Evolutionary conservation across 2,113 vertebrate species (phyloP), one percentile per base, ranked within the genome.

Genomic region (Hemiprocne comata): DNA sequence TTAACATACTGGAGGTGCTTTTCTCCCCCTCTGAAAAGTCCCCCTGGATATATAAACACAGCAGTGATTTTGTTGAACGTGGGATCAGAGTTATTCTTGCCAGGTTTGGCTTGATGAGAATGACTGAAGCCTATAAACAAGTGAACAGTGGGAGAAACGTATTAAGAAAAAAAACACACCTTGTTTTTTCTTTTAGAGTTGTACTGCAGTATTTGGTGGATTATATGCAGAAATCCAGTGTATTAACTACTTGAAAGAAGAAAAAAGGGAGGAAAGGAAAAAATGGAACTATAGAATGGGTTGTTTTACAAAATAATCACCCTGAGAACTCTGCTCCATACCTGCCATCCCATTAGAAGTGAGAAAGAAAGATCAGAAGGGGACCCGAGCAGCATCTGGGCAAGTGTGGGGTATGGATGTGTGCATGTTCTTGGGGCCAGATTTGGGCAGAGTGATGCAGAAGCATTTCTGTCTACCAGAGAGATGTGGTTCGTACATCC

Each of bases 1-100:
- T 94, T 96, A 91, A 96, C 62, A 58, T 95, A 95, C 70, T 96
- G 57, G 85, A 94, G 94, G 95, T 94, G 89, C 84, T 91, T 97
- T 91, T 74, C 60, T 55, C 70, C 78, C 51, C 70, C 65, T 87
- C 87, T 87, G 60, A 92, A 92, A 72, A 77, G 90, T 90, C 81
- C 71, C 85, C 62, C 53, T 90, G 75, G 91, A 95, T 93, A 57
- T 94, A 96, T 92, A 95, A 97, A 96, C 79, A 71, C 71, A 91
- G 64, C 60, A 88, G 87, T 8, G 64, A 83, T 95, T 93, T 80
- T 96, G 92, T 83, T 96, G 80, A 96, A 95, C 0, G 66, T 67
- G 73, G 93, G 90, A 94, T 92, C 91, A 72, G 69, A 81, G 85
- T 85, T 33, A 93, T 36, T 42, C 29, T 34, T 78, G 55, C 69